phyloP scores from a whole-genome alignment of 2,797 vertebrate species.

The Meriones psammophilus region DNA sequence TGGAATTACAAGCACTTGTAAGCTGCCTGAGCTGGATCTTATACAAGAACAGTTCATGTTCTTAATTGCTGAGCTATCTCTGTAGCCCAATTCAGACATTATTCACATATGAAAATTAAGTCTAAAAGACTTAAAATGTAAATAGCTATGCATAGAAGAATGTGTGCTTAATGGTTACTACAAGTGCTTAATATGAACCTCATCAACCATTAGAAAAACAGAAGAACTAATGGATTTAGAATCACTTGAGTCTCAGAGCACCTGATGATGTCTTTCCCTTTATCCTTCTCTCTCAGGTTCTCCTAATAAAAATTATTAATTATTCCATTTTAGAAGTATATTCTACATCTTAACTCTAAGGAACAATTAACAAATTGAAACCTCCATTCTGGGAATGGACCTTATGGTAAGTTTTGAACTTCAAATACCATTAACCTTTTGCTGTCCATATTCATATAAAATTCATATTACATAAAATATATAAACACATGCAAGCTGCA shows the following conservation, averaged over 20 bases:
- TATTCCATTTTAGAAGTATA: background rate
- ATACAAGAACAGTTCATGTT: background rate
- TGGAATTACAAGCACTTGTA: too few species aligned
- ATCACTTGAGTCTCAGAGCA: background rate
- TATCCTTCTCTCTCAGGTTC: background rate
- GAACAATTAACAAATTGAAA: background rate
- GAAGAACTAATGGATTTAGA: background rate
- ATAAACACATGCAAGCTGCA: background rate
- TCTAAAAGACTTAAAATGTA: background rate
- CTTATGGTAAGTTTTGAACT: background rate
- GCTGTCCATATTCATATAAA: background rate
- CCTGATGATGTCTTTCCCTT: background rate
- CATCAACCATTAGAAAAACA: background rate
- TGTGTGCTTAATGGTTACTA: background rate
- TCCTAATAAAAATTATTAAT: background rate
- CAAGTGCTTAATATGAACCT: background rate
- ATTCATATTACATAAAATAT: background rate
- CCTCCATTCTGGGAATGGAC: background rate
- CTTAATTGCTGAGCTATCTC: background rate
- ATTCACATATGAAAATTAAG: conserved; percentile 18
- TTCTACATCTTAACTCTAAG: background rate
- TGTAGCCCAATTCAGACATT: background rate
- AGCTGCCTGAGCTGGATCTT: background rate
- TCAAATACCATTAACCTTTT: background rate
- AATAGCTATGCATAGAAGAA: background rate